Conservation (phyloP, 2,797 vertebrate genomes). For the Rhincodon typus region DNA sequence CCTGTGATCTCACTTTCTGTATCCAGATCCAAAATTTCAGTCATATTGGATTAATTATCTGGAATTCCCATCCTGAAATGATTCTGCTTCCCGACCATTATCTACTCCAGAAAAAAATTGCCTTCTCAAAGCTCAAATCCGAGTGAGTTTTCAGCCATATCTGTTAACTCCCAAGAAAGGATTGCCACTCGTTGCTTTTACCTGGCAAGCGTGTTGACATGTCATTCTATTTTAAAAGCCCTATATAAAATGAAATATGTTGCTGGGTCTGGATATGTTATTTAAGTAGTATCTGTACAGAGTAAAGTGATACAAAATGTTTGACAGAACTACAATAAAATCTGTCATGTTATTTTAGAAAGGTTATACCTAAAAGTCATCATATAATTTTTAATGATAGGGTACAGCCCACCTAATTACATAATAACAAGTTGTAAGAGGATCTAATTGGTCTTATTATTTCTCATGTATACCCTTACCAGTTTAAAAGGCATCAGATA, state of each 20-base stretch:
- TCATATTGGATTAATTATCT: not conserved
- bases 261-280: not conserved
- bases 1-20: not conserved
- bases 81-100: too few species aligned
- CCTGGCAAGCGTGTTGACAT: not conserved
- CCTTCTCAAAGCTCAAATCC: not conserved
- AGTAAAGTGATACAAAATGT: slow-evolving; percentile 3
- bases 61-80: not conserved
- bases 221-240: not conserved
- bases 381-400: slow-evolving; percentile 31
- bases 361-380: not conserved
- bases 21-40: not conserved
- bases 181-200: not conserved
- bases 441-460: slow-evolving; percentile 33
- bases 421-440: not conserved
- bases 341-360: not conserved
- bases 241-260: not conserved
- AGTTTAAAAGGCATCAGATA: not conserved
- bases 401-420: slow-evolving; percentile 23
- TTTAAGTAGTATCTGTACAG: not conserved
- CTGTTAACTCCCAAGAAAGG: not conserved
- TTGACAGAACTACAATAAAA: not conserved
- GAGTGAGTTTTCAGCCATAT: not conserved
- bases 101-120: not conserved
- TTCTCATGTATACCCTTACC: slow-evolving; percentile 4